phyloP scores from a whole-genome alignment of 1,140 invertebrate genomes.

The Leptestheria dahalacensis region DNA sequence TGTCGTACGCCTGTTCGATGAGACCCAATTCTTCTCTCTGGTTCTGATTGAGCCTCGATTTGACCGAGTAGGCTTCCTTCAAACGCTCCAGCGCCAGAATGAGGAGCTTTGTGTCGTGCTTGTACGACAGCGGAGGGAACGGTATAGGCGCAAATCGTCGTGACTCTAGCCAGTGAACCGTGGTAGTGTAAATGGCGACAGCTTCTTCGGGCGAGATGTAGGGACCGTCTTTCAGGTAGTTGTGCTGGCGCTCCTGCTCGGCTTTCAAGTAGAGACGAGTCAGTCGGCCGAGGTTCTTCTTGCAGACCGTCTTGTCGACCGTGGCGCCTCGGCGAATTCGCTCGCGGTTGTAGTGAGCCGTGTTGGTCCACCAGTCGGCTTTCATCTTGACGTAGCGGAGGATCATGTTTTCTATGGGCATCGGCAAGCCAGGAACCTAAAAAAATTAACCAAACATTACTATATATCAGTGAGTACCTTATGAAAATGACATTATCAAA shows the following conservation, averaged over 20 bases:
- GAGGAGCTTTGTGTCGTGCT: constrained; percentile 96
- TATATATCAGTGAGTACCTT: neutral
- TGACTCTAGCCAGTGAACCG: constrained; percentile 98
- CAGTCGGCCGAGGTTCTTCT: constrained; percentile 94
- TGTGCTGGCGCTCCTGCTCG: constrained; percentile 97
- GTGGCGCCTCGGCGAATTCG: constrained; percentile 81
- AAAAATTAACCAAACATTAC: constrained; percentile 8
- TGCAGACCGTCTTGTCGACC: constrained; percentile 99
- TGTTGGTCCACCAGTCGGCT: constrained; percentile 99
- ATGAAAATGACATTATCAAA: neutral
- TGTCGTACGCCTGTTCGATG: constrained; percentile 99
- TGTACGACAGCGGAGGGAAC: constrained; percentile 96
- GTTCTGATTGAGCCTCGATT: constrained; percentile 94
- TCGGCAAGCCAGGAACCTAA: constrained; percentile 87
- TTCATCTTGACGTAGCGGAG: constrained; percentile 99
- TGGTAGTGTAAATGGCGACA: constrained; percentile 98
- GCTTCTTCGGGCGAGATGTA: constrained; percentile 99
- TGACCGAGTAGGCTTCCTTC: constrained; percentile 97
- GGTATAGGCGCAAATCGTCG: constrained; percentile 95
- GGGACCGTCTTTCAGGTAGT: constrained; percentile 97
- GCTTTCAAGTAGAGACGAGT: constrained; percentile 95
- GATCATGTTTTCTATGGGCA: constrained; percentile 99
- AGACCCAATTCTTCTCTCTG: constrained; percentile 95
- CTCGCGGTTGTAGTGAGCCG: constrained; percentile 98
- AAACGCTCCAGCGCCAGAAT: constrained; percentile 91